Evolutionary conservation across 2,888 invertebrate species (phyloP).

Genomic region (Eristalis pertinax): DNA sequence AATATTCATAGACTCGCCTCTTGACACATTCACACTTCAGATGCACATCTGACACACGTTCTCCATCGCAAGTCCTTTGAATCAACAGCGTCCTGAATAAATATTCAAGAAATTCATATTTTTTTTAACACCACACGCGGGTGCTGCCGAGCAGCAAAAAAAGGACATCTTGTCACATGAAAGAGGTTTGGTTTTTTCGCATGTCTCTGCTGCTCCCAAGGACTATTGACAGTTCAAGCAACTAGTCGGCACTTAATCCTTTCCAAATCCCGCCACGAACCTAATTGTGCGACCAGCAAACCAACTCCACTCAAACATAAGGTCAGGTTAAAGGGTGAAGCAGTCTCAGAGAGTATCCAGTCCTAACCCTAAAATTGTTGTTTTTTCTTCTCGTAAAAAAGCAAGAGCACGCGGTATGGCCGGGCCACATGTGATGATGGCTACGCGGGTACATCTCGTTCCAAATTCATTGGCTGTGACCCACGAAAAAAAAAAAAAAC

Average conservation of each 20-base stretch:
- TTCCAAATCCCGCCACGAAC: not conserved
- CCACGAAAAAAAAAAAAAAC: slow-evolving; percentile 23
- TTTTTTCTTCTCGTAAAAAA: slow-evolving; percentile 37
- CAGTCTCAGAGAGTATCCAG: slow-evolving; percentile 42
- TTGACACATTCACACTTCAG: not conserved
- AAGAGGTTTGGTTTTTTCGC: no score
- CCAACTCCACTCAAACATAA: slow-evolving; percentile 25
- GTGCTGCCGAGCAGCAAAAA: not conserved
- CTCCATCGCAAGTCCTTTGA: slow-evolving; percentile 24
- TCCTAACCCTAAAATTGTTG: slow-evolving; percentile 52
- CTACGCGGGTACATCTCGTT: not conserved
- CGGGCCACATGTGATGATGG: not conserved
- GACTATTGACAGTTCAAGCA: slow-evolving; percentile 28
- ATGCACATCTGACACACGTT: not conserved
- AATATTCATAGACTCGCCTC: slow-evolving; percentile 25
- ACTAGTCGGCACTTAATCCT: slow-evolving; percentile 7
- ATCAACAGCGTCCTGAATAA: slow-evolving; percentile 42
- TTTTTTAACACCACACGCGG: slow-evolving; percentile 54
- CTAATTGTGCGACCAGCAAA: slow-evolving; percentile 12
- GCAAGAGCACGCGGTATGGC: no score
- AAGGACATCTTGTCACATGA: no score
- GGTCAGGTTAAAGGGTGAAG: slow-evolving; percentile 33
- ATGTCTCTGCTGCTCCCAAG: not conserved
- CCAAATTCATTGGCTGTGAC: slow-evolving; percentile 27
- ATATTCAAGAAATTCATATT: slow-evolving; percentile 51